Conservation (phyloP, 2,888 invertebrate genomes). For the Digitonthophagus gazella region DNA sequence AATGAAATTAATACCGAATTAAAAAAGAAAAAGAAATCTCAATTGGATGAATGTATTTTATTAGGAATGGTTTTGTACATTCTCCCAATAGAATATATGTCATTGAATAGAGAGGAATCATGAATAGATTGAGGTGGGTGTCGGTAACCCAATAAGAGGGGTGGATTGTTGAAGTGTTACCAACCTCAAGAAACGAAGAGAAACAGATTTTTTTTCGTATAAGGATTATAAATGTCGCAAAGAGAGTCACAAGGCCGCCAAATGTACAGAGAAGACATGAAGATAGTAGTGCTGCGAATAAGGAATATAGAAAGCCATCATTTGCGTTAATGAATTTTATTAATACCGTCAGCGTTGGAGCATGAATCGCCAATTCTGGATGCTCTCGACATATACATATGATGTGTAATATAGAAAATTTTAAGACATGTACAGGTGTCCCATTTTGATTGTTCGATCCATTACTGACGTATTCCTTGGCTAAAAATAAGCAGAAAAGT, state of each 20-base stretch:
- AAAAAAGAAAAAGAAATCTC: background rate
- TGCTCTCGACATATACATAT: background rate
- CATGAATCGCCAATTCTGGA: constrained; percentile 2
- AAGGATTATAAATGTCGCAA: background rate
- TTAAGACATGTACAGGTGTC: background rate
- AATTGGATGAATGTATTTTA: background rate
- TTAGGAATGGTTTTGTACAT: background rate
- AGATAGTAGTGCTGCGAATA: too few species aligned
- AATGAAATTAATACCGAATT: background rate
- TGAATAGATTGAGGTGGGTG: background rate
- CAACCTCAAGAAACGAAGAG: background rate
- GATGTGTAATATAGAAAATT: background rate
- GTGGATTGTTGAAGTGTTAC: background rate
- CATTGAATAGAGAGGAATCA: background rate
- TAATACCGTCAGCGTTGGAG: background rate
- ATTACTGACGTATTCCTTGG: too few species aligned
- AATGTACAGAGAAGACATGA: background rate
- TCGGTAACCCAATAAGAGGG: background rate
- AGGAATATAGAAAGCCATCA: too few species aligned
- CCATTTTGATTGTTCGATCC: too few species aligned
- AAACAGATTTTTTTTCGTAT: too few species aligned
- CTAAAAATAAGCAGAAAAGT: too few species aligned
- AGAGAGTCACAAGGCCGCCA: background rate
- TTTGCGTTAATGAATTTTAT: too few species aligned
- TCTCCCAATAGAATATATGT: background rate